These are phyloP conservation scores for Hydropsyche betteni DNA, from an alignment of 2,888 invertebrate species.

Conservation along the genomic window DNA sequence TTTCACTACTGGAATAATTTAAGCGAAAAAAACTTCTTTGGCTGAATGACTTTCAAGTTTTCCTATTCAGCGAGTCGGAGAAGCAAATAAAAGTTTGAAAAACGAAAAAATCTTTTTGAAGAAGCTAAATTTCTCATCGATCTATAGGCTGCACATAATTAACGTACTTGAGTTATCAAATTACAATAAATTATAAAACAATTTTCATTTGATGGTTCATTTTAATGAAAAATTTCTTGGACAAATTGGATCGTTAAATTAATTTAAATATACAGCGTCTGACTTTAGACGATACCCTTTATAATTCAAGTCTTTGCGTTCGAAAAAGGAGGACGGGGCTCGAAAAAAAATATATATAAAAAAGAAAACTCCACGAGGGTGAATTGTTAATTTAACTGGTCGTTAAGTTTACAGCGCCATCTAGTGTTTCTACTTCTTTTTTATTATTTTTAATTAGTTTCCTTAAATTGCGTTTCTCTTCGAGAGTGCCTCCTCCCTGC, in stretches of 20 bases:
- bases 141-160: no score
- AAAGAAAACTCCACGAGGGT: conserved; percentile 37
- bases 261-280: no score
- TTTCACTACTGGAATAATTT: conserved; percentile 15
- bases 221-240: no score
- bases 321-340: not conserved
- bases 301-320: conserved; percentile 22
- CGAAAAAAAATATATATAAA: conserved; percentile 32
- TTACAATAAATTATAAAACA: no score
- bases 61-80: conserved; percentile 14
- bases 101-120: no score
- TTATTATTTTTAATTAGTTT: conserved; percentile 51
- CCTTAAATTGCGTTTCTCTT: conserved; percentile 40
- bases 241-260: no score
- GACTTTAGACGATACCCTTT: not conserved
- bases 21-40: conserved; percentile 17
- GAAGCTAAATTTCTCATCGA: no score
- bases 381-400: conserved; percentile 50
- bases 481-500: conserved; percentile 23
- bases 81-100: conserved; percentile 34
- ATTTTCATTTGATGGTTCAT: no score
- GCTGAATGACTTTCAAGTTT: conserved; percentile 35
- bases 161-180: no score
- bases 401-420: conserved; percentile 44
- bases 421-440: conserved; percentile 43